Conservation (phyloP, 2,797 vertebrate genomes). For the Oryzias sinensis region DNA sequence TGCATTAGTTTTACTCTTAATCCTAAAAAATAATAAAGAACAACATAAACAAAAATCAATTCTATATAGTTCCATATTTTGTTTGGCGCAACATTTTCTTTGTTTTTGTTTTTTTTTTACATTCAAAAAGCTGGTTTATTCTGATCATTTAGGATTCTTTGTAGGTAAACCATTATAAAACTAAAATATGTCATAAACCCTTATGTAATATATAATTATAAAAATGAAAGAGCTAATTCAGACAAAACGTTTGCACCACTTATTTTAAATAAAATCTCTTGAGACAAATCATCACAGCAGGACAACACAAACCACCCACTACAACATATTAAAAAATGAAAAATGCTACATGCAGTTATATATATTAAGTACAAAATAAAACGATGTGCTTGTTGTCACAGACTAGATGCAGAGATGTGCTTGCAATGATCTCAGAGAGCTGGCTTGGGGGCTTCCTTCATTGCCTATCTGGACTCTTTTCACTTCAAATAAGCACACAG, state of each 20-base stretch:
- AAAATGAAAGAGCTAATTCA: conserved; percentile 38
- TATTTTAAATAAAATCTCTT: conserved; percentile 27
- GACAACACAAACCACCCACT: conserved; percentile 62
- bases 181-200: conserved; percentile 33
- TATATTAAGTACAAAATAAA: conserved; percentile 35
- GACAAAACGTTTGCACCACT: conserved; percentile 28
- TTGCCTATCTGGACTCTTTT: conserved; percentile 12
- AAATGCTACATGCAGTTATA: conserved; percentile 70
- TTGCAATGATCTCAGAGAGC: conserved; percentile 36
- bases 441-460: conserved; percentile 24
- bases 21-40: conserved; percentile 31
- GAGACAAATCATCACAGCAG: conserved; percentile 51
- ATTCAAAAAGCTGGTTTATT: conserved; percentile 57
- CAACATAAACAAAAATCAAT: conserved; percentile 36
- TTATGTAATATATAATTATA: conserved; percentile 43
- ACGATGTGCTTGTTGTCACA: conserved; percentile 50
- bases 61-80: conserved; percentile 11
- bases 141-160: conserved; percentile 19
- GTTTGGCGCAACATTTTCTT: conserved; percentile 33
- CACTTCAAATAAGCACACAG: conserved; percentile 48
- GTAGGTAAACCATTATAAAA: conserved; percentile 25
- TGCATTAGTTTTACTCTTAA: conserved; percentile 39
- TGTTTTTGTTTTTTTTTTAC: conserved; percentile 32
- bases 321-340: conserved; percentile 45
- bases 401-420: conserved; percentile 51